phyloP scores from a whole-genome alignment of 2,797 vertebrate species.

The Danio aesculapii region DNA sequence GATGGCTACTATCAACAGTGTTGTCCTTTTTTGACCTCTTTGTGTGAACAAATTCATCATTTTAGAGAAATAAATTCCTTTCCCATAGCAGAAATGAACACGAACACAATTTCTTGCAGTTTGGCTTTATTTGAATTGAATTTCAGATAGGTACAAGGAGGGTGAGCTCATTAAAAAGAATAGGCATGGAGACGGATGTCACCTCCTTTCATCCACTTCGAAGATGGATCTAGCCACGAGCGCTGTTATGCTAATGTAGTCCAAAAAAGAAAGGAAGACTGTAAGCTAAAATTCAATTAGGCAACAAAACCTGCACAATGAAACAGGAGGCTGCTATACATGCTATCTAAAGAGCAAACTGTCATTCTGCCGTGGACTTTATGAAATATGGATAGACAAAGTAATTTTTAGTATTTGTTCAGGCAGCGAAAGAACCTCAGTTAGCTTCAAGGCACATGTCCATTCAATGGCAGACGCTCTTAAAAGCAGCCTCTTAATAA shows the following conservation, averaged over 20 bases:
- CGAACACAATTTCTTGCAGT: slow-evolving; percentile 16
- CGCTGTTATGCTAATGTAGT: slow-evolving; percentile 38
- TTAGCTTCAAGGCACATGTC: slow-evolving; percentile 24
- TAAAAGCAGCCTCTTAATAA: slow-evolving; percentile 58
- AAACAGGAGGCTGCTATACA: slow-evolving; percentile 23
- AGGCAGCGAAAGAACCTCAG: slow-evolving; percentile 14
- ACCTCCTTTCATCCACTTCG: slow-evolving; percentile 33
- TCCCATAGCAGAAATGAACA: slow-evolving; percentile 1
- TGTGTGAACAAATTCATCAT: slow-evolving; percentile 35
- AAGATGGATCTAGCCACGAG: slow-evolving; percentile 25
- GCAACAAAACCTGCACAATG: slow-evolving; percentile 37
- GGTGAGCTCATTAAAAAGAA: slow-evolving; percentile 37
- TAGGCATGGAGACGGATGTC: slow-evolving; percentile 21
- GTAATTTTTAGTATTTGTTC: slow-evolving; percentile 38
- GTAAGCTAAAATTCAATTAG: slow-evolving; percentile 44
- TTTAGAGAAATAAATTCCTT: too few species aligned
- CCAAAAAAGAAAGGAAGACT: slow-evolving; percentile 32
- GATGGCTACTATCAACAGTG: too few species aligned
- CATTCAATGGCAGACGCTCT: slow-evolving; percentile 7
- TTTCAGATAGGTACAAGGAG: slow-evolving; percentile 20
- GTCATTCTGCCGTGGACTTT: slow-evolving; percentile 2
- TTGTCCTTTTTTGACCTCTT: slow-evolving; percentile 25
- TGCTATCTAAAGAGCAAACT: slow-evolving; percentile 25
- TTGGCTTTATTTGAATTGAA: slow-evolving; percentile 30
- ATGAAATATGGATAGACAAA: slow-evolving; percentile 24